Percentiles rank a stretch among this genome's conserved stretches.
These are phyloP conservation scores for Epinotia ramella DNA, from an alignment of 2,888 invertebrate species.

Conservation along the genomic window DNA sequence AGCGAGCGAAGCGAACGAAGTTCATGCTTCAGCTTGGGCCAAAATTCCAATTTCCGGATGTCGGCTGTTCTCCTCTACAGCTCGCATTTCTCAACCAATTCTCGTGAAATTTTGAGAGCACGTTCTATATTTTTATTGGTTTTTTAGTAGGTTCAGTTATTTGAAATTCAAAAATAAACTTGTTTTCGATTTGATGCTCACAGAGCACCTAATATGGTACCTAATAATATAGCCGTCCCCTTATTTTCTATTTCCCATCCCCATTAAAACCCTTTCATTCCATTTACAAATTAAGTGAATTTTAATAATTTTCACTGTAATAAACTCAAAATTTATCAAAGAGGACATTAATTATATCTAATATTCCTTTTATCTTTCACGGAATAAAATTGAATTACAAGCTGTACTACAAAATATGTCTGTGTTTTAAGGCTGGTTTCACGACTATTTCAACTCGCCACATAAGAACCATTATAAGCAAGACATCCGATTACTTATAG, in stretches of 20 bases:
- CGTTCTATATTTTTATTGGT: too few species aligned
- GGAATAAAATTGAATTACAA: neutral
- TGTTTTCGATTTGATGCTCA: too few species aligned
- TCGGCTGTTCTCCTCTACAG: too few species aligned
- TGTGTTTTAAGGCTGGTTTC: neutral
- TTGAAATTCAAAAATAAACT: too few species aligned
- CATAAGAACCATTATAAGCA: neutral
- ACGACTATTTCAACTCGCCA: neutral
- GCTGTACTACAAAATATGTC: neutral
- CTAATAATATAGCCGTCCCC: neutral
- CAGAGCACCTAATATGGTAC: too few species aligned
- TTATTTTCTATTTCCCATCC: neutral
- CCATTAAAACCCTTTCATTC: neutral
- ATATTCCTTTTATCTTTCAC: conserved; percentile 20
- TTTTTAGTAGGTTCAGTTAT: too few species aligned
- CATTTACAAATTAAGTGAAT: conserved; percentile 6
- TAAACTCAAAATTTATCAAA: conserved; percentile 19
- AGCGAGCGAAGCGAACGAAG: too few species aligned
- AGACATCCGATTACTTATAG: neutral
- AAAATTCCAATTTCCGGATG: too few species aligned
- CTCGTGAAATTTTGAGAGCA: too few species aligned
- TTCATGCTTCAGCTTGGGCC: too few species aligned
- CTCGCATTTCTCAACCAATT: too few species aligned
- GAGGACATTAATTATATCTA: conserved; percentile 11
- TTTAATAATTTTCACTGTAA: neutral